Evolutionary conservation across 2,797 vertebrate genomes (phyloP), one percentile per base, ranked within the genome.

Genomic region (Spea hammondii): DNA sequence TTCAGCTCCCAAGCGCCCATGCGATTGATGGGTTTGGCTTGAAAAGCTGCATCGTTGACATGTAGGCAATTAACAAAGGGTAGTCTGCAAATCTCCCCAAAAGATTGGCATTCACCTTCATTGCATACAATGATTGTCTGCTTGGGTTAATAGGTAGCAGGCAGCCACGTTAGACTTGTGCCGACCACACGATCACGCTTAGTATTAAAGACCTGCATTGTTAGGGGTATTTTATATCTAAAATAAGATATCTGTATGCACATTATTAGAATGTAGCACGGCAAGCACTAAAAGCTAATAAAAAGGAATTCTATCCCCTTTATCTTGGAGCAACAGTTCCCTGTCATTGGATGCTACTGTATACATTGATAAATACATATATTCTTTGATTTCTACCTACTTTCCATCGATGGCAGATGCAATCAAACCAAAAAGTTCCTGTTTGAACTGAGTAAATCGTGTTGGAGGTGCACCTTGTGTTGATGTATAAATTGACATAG

Each of bases 11-110:
- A 60, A 68, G 77, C 47, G 70, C 70, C 53, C 62, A 72, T 77
- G 60, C 6, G 32, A 81, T 81, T 77, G 79, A 81, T 81, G 64
- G 79, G 62, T 46, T 44, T 67, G 62, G 69, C 76, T 76, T 72
- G 53, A 67, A 80, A 81, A 76, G 69, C 74, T 72, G 74, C 74
- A 68, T 76, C 77, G 74, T 77, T 81, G 79, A 72, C 74, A 81
- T 68, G 47, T 46, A 68, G 51, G 64, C 79, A 77, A 72, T 81
- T 81, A 77, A 72, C 69, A 67, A 51, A 60, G 64, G 68, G 62
- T 72, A 80, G 79, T 72, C 68, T 76, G 68, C 60, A 67, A 72
- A 72, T n/a, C 53, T 48, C 13, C 32, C 13, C 32, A 8, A 72
- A 77, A 72, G 64, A 81, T 60, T 81, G 53, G 60, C 60, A 65